These are phyloP conservation scores for Melospiza georgiana DNA, from an alignment of 2,113 vertebrate species.

Conservation along the genomic window DNA sequence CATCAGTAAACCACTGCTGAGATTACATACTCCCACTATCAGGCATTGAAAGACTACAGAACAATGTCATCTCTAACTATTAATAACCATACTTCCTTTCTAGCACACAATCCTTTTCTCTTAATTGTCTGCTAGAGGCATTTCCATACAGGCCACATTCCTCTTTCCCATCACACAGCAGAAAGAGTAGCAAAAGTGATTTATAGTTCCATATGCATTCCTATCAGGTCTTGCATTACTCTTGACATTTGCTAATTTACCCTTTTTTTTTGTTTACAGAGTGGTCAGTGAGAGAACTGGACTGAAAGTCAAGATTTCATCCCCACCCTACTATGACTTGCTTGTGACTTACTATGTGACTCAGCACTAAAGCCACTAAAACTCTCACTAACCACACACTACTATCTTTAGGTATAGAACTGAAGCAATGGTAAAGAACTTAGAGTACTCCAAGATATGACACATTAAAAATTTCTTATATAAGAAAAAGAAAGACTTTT, in stretches of 20 bases:
- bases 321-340: background rate
- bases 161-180: background rate
- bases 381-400: background rate
- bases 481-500: background rate
- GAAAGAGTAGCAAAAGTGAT: background rate
- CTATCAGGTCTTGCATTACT: background rate
- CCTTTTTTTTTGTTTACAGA: background rate
- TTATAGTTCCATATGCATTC: background rate
- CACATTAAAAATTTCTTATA: background rate
- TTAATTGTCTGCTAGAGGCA: constrained; percentile 13
- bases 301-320: background rate
- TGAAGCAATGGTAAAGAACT: background rate
- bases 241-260: background rate
- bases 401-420: background rate
- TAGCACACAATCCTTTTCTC: constrained; percentile 24
- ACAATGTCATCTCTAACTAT: constrained; percentile 58
- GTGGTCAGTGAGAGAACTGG: background rate
- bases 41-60: constrained; percentile 45
- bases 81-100: constrained; percentile 57
- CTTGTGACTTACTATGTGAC: background rate
- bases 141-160: constrained; percentile 2
- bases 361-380: background rate
- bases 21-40: constrained; percentile 62
- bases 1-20: constrained; percentile 22
- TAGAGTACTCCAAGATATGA: background rate